Evolutionary conservation across 2,888 invertebrate species (phyloP), one percentile per base, ranked within the genome.

Genomic region (Falcaria lacertinaria): DNA sequence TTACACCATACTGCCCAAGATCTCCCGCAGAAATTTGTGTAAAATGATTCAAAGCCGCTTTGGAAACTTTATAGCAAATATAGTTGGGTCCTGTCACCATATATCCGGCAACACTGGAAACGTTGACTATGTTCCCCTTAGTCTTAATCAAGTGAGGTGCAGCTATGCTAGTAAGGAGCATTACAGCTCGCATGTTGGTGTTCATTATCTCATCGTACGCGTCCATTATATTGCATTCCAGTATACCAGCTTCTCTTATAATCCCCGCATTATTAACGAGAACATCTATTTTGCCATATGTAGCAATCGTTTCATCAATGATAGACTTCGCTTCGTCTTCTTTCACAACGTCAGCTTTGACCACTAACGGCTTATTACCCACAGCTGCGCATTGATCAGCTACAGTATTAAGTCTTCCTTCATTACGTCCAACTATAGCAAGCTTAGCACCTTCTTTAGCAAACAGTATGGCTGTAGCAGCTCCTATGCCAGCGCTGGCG

Each of bases 21-120:
- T 92, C 94, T 35, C 95, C 69, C 4, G 95, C 95, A 5, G 91
- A 78, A 61, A 93, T 93, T 50, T 91, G 80, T 0, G 95, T 94
- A 50, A 96, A 90, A 62, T 94, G 94, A 74, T 95, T 94, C 6
- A 95, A 59, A 4, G 93, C 63, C 13, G 59, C 57, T 44, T 63
- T 69, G 2, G 62, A 54, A 4, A 54, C 33, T 11, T 43, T 44
- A 33, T 64, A 67, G 0, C 51, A 32, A 16, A 48, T 35, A 15
- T 45, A 36, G 5, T 28, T 39, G 15, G 43, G 35, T 4, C 4
- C 19, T 8, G 54, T 11, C 2, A 34, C 22, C 8, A 8, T 22
- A 11, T 22, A 19, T 8, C 37, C 44, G 14, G 34, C 49, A 5
- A 54, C 42, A 34, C 60, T 57, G 0, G 57, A 57, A 13, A 60